Conservation (phyloP, 2,113 vertebrate genomes). For the Noctilio leporinus region DNA sequence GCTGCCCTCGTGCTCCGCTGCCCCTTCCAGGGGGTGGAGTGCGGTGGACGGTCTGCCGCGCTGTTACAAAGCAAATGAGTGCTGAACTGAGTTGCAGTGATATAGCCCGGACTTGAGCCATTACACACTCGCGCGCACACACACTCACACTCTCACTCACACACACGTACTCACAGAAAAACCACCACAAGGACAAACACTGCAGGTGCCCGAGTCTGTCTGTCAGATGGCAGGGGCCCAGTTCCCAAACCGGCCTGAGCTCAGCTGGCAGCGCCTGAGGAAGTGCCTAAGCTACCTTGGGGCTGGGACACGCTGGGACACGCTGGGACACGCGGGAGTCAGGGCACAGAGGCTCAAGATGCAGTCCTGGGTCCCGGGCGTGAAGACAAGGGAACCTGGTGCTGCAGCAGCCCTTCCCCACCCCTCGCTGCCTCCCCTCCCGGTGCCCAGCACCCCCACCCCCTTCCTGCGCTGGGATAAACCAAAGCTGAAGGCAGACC, state of each 20-base stretch:
- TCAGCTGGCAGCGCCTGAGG: not conserved
- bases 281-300: not conserved
- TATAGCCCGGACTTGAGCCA: conserved; percentile 19
- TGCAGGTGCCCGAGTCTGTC: conserved; percentile 12
- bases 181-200: conserved; percentile 34
- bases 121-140: too few species aligned
- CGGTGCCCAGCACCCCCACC: not conserved
- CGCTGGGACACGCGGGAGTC: not conserved
- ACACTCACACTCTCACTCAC: too few species aligned
- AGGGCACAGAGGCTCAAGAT: not conserved
- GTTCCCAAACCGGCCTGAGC: not conserved
- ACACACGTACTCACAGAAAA: not conserved
- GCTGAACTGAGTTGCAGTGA: conserved; percentile 29
- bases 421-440: not conserved
- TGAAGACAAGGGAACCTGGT: not conserved
- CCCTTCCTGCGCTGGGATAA: conserved; percentile 28
- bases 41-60: too few species aligned
- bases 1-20: too few species aligned
- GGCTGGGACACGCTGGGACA: not conserved
- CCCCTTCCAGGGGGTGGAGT: not conserved
- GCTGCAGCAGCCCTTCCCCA: not conserved
- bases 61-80: conserved; percentile 34
- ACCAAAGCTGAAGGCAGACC: not conserved
- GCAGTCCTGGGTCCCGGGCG: not conserved
- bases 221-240: not conserved